A percentile compares a stretch with the other conserved stretches of the same genome.
These are phyloP conservation scores for Sebastes melanostomus DNA, from an alignment of 2,797 vertebrate species.

Conservation along the genomic window DNA sequence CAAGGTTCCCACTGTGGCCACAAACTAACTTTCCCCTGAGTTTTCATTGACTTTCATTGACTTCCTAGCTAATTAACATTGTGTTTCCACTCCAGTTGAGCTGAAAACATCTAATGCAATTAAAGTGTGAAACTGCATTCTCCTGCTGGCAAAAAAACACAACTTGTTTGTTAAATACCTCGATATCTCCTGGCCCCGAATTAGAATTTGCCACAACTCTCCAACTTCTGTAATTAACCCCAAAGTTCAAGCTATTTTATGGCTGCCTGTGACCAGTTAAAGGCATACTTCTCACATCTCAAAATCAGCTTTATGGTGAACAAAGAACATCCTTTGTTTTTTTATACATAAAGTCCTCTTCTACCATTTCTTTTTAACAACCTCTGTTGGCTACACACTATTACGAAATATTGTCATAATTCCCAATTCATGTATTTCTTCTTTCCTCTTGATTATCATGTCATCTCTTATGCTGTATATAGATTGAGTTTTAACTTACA, in stretches of 20 bases:
- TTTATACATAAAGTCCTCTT: neutral
- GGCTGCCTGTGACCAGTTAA: neutral
- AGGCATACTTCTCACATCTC: neutral
- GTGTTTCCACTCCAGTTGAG: constrained; percentile 12
- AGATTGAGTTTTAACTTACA: neutral
- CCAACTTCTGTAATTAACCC: neutral
- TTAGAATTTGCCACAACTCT: neutral
- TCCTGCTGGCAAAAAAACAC: neutral
- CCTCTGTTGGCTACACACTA: neutral
- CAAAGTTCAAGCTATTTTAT: neutral
- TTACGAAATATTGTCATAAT: neutral
- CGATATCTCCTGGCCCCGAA: neutral
- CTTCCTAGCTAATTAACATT: constrained; percentile 14
- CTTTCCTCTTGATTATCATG: neutral
- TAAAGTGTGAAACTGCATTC: neutral
- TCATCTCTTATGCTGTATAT: neutral
- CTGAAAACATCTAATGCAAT: constrained; percentile 4
- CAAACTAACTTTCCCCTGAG: neutral
- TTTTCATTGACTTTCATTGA: neutral
- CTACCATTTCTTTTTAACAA: neutral
- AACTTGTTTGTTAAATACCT: neutral
- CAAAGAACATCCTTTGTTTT: neutral
- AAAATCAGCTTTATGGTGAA: neutral
- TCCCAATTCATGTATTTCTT: neutral
- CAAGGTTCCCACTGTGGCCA: neutral